Evolutionary conservation across 2,113 vertebrate species (phyloP).

Genomic region (Aldabrachelys gigantea): DNA sequence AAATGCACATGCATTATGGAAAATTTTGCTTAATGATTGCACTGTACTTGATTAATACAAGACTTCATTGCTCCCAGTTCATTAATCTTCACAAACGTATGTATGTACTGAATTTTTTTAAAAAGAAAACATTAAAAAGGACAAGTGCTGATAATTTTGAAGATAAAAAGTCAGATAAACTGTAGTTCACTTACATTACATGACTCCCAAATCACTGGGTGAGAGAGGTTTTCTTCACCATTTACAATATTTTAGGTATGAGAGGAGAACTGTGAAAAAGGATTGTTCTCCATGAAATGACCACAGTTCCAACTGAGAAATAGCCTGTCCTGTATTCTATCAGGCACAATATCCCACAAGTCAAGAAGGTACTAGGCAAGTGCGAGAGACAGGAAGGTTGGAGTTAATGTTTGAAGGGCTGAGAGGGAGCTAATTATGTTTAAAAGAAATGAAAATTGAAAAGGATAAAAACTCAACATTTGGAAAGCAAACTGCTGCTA

Average conservation of each 20-base stretch:
- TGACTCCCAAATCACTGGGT: neutral
- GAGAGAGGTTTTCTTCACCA: constrained; percentile 25
- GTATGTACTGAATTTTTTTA: constrained; percentile 38
- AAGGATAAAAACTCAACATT: neutral
- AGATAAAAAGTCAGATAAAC: constrained; percentile 51
- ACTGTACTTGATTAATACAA: constrained; percentile 50
- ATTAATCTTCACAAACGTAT: constrained; percentile 52
- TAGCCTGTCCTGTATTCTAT: constrained; percentile 17
- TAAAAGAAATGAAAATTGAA: constrained; percentile 39
- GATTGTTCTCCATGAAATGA: constrained; percentile 22
- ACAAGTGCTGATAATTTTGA: constrained; percentile 21
- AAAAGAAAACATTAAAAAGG: constrained; percentile 32
- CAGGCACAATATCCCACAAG: constrained; percentile 32
- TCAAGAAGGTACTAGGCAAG: constrained; percentile 49
- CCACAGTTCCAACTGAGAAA: neutral
- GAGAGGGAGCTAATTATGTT: constrained; percentile 49
- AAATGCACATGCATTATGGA: neutral
- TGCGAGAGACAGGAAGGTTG: constrained; percentile 40
- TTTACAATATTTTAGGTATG: constrained; percentile 32
- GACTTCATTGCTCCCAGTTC: constrained; percentile 54
- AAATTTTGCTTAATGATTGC: constrained; percentile 37
- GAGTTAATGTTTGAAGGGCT: constrained; percentile 5
- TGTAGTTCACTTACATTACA: neutral
- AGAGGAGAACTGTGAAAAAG: neutral
- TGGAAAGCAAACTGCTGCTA: neutral